A percentile compares a stretch with the other conserved stretches of the same genome.
phyloP scores from a whole-genome alignment of 2,113 vertebrate species.

The Orycteropus afer region DNA sequence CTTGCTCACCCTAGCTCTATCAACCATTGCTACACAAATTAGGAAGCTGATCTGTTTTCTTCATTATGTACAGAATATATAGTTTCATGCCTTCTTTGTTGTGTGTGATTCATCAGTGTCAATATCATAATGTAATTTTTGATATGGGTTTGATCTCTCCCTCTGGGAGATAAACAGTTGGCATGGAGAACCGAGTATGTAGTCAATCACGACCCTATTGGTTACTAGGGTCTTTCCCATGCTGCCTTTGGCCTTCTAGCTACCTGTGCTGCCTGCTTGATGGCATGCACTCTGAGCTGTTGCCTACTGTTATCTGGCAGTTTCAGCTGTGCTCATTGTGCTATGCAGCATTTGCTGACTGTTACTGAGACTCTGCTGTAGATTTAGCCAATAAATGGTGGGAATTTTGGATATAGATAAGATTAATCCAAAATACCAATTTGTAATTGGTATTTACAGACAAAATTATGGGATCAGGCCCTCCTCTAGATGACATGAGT shows the following conservation, averaged over 20 bases:
- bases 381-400: not conserved
- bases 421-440: no score
- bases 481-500: no score
- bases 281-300: not conserved
- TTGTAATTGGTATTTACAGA: not conserved
- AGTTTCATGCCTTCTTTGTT: not conserved
- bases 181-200: not conserved
- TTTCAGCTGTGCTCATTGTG: no score
- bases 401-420: not conserved
- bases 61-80: not conserved
- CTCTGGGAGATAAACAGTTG: not conserved
- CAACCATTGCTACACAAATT: not conserved
- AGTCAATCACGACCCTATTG: not conserved
- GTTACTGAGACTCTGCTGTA: not conserved
- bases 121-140: not conserved
- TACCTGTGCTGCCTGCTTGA: not conserved
- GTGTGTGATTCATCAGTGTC: not conserved
- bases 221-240: not conserved
- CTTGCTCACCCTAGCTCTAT: not conserved
- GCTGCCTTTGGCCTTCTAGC: not conserved
- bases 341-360: no score
- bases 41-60: not conserved
- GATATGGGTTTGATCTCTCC: not conserved
- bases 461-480: not conserved
- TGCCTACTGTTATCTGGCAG: not conserved